These are phyloP conservation scores for Corythornis cristatus DNA, from an alignment of 2,113 vertebrate genomes.

Conservation along the genomic window DNA sequence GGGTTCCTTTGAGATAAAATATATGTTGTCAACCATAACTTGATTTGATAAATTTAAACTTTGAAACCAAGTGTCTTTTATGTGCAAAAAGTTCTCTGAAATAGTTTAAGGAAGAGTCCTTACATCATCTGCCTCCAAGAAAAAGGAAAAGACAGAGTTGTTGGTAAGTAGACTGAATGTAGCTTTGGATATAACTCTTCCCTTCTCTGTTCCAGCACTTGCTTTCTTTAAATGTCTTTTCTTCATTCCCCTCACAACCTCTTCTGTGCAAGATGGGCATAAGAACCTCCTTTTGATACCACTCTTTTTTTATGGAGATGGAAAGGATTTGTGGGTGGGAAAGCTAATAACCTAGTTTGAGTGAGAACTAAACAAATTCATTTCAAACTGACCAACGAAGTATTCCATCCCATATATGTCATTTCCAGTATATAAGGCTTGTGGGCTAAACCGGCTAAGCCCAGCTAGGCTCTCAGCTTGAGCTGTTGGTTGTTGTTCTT, in stretches of 20 bases:
- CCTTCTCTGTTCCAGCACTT: neutral
- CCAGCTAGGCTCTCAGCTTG: too few relatives aligned
- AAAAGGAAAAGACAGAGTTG: neutral
- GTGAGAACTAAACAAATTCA: too few relatives aligned
- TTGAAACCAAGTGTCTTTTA: neutral
- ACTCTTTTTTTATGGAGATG: neutral
- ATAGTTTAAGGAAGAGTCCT: neutral
- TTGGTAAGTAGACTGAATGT: neutral
- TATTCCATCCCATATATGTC: too few relatives aligned
- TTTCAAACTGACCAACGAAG: too few relatives aligned
- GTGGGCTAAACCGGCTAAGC: too few relatives aligned
- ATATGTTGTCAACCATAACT: neutral
- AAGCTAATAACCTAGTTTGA: too few relatives aligned
- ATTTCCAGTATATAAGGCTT: too few relatives aligned
- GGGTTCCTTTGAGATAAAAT: neutral
- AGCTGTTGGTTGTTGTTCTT: too few relatives aligned
- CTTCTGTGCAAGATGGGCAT: neutral
- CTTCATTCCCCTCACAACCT: neutral
- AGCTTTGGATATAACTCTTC: neutral
- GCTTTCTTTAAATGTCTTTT: neutral
- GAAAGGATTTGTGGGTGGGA: neutral
- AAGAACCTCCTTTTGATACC: neutral
- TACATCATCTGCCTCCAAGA: fast-evolving
- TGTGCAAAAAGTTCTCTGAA: neutral
- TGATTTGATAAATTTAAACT: neutral